Evolutionary conservation across 2,113 vertebrate genomes (phyloP).

Genomic region (Chunga burmeisteri): DNA sequence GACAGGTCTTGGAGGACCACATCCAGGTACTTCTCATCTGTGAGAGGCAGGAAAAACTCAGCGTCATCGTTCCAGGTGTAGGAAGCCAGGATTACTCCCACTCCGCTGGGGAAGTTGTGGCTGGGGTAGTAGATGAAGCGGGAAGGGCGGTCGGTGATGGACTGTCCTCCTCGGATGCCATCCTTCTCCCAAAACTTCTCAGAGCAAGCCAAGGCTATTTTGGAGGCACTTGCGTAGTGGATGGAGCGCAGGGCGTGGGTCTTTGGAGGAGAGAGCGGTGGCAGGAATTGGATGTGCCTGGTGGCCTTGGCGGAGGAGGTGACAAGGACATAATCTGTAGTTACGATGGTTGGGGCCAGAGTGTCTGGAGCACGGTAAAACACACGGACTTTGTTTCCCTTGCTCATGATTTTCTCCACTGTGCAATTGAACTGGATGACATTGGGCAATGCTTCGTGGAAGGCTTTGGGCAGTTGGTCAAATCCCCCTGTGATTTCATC

Average conservation of each 20-base stretch:
- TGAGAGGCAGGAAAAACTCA: constrained; percentile 74
- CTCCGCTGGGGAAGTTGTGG: constrained; percentile 67
- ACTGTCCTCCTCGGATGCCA: constrained; percentile 76
- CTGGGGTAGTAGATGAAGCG: constrained; percentile 86
- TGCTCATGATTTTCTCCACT: neutral
- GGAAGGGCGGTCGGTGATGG: constrained; percentile 78
- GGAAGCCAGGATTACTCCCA: constrained; percentile 79
- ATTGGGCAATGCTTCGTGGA: neutral
- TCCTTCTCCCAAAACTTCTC: constrained; percentile 84
- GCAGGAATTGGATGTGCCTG: constrained; percentile 77
- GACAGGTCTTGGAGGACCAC: constrained; percentile 77
- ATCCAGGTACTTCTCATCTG: constrained; percentile 1
- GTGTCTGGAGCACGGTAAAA: neutral
- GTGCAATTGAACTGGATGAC: neutral
- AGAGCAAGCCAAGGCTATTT: constrained; percentile 78
- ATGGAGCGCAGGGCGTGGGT: constrained; percentile 76
- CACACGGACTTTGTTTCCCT: neutral
- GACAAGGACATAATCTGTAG: constrained; percentile 72
- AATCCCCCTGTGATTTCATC: constrained; percentile 50
- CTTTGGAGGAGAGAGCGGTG: constrained; percentile 71
- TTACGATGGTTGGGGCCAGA: fast-evolving
- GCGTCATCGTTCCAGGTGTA: constrained; percentile 80
- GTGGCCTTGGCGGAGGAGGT: constrained; percentile 78
- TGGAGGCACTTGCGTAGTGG: constrained; percentile 78
- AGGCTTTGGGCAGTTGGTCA: constrained; percentile 53